Evolutionary conservation across 2,888 invertebrate species (phyloP), one percentile per base, ranked within the genome.

Genomic region (Lithophane semibrunnea): DNA sequence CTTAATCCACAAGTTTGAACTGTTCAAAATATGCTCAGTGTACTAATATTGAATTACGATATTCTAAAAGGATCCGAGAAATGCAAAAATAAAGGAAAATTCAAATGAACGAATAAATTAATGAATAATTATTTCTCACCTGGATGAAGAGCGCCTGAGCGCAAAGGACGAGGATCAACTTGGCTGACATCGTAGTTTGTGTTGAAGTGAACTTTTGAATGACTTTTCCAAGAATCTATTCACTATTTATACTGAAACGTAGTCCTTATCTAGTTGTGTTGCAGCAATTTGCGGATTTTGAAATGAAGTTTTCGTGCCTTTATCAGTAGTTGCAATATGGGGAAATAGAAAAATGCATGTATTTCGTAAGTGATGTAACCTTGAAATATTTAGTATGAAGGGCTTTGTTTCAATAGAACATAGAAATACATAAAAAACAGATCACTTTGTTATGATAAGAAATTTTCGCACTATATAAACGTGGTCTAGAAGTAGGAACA

Each of bases 141-240:
- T 83, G 65, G 47, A 83, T 24, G 54, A 70, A 65, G 60, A 79
- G 47, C 61, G 54, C 73, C 37, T 73, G 77, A 63, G 64, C 77
- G 69, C 74, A 73, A 49, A 71, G 56, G n/a, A 75, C 54, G 52
- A 75, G 65, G 71, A 71, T 67, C 66, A 72, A 64, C 61, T 80
- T 80, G 52, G 16, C 52, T 16, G 52, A 37, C 52, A 68, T 54
- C 37, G 37, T 37, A 37, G 52, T 37, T 54, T n/a, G 10, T n/a
- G 37, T 54, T 1, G 49, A 67, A 52, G 29, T 68, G 10, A 37
- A 54, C 52, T 37, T 54, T 0, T 54, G 54, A 68, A 54, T 54
- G 37, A 18, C 1, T n/a, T n/a, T 37, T 18, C 0, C 0, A 54
- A 54, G 10, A 54, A n/a, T 37, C 16, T 10, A 10, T 3, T n/a